These are phyloP conservation scores for Callospermophilus lateralis DNA, from an alignment of 2,113 vertebrate genomes.

Conservation along the genomic window DNA sequence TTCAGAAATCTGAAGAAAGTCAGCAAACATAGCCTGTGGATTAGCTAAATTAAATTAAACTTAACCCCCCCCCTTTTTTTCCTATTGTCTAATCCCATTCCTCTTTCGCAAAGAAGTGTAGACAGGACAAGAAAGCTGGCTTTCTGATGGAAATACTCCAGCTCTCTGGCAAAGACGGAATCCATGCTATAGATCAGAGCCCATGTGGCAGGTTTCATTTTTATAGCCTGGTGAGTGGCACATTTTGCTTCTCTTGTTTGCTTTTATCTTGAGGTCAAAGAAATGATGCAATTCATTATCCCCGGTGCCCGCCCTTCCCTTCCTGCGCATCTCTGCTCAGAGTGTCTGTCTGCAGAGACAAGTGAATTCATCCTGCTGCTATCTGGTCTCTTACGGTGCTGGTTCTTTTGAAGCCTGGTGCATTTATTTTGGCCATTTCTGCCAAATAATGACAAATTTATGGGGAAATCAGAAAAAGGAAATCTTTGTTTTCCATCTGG, in stretches of 20 bases:
- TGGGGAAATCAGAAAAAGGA: conserved; percentile 67
- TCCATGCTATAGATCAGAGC: conserved; percentile 37
- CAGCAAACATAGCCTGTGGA: not conserved
- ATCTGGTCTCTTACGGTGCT: conserved; percentile 64
- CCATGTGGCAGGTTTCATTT: conserved; percentile 56
- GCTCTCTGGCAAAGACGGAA: conserved; percentile 58
- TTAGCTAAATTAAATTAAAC: conserved; percentile 46
- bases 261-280: conserved; percentile 83
- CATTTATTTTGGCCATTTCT: conserved; percentile 81
- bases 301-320: conserved; percentile 65
- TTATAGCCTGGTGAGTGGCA: conserved; percentile 70
- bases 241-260: conserved; percentile 76
- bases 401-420: conserved; percentile 76
- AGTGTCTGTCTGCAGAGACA: conserved; percentile 74
- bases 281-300: conserved; percentile 74
- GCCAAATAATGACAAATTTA: conserved; percentile 77
- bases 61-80: not conserved
- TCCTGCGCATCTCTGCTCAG: conserved; percentile 68
- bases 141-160: conserved; percentile 59
- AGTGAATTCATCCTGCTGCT: conserved; percentile 78
- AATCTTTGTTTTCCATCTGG: conserved; percentile 73
- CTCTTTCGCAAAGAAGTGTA: not conserved
- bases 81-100: not conserved
- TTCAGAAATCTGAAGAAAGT: not conserved
- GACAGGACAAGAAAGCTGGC: not conserved